Conservation (phyloP, 2,113 vertebrate species). For the Platanista minor region DNA sequence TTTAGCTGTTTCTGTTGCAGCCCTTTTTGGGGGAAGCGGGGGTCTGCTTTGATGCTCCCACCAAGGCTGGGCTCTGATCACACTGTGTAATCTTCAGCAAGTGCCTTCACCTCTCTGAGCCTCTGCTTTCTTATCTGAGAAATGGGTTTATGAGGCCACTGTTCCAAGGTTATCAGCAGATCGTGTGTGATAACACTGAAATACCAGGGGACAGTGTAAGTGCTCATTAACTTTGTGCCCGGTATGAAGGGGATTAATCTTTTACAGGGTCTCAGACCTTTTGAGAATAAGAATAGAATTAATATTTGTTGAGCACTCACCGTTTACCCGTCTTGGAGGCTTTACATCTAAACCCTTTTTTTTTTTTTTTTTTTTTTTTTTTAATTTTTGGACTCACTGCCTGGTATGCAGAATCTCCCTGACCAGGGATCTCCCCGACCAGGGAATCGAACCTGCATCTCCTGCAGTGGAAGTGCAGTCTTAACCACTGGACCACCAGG, state of each 20-base stretch:
- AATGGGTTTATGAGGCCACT: neutral
- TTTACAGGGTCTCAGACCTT: neutral
- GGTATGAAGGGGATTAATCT: neutral
- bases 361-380: neutral
- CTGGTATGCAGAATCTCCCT: too few relatives aligned
- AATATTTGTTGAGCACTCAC: neutral
- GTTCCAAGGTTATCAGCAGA: neutral
- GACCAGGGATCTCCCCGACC: too few relatives aligned
- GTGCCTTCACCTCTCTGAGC: neutral
- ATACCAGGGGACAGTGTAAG: neutral
- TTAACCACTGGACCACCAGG: too few relatives aligned
- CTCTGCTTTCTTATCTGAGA: neutral
- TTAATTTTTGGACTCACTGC: too few relatives aligned
- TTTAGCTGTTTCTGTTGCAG: neutral
- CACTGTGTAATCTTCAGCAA: neutral
- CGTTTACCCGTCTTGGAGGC: neutral
- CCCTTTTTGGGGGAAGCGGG: neutral
- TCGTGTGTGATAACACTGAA: rapidly evolving
- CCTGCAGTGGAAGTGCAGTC: too few relatives aligned
- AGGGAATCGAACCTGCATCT: too few relatives aligned
- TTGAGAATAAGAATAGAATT: neutral
- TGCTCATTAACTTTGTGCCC: neutral
- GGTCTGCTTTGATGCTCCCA: neutral
- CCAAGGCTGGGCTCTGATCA: neutral
- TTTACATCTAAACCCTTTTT: neutral